phyloP scores from a whole-genome alignment of 2,797 vertebrate genomes.

The Gila robusta region DNA sequence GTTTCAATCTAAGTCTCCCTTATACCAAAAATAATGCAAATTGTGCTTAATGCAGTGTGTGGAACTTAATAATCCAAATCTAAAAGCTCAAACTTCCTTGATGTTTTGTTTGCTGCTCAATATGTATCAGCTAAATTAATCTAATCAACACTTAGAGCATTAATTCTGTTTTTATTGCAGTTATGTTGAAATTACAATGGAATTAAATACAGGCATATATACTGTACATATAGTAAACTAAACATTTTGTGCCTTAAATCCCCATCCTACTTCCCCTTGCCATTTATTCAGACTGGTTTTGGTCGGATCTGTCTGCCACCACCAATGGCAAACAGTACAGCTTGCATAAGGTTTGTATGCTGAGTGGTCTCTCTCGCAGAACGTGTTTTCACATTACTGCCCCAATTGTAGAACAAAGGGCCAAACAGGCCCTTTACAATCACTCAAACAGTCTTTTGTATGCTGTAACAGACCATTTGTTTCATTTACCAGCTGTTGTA shows the following conservation, averaged over 20 bases:
- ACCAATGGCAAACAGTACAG: slow-evolving; percentile 56
- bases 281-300: slow-evolving; percentile 13
- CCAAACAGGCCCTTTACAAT: slow-evolving; percentile 2
- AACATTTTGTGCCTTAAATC: slow-evolving; percentile 1
- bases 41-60: not conserved
- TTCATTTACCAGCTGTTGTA: not conserved
- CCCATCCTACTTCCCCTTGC: not conserved
- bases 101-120: not conserved
- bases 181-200: not conserved
- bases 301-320: slow-evolving; percentile 10
- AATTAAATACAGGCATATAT: not conserved
- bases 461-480: slow-evolving; percentile 1
- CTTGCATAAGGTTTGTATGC: slow-evolving; percentile 45
- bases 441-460: not conserved
- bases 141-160: not conserved
- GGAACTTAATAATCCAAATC: not conserved
- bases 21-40: not conserved
- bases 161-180: not conserved
- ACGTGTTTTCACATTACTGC: slow-evolving; percentile 33
- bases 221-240: not conserved
- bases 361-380: slow-evolving; percentile 10
- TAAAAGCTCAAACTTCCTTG: not conserved
- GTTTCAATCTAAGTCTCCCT: not conserved
- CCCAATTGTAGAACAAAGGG: not conserved
- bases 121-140: not conserved